phyloP scores from a whole-genome alignment of 1,140 invertebrate species.

The Thaumetopoea pityocampa region DNA sequence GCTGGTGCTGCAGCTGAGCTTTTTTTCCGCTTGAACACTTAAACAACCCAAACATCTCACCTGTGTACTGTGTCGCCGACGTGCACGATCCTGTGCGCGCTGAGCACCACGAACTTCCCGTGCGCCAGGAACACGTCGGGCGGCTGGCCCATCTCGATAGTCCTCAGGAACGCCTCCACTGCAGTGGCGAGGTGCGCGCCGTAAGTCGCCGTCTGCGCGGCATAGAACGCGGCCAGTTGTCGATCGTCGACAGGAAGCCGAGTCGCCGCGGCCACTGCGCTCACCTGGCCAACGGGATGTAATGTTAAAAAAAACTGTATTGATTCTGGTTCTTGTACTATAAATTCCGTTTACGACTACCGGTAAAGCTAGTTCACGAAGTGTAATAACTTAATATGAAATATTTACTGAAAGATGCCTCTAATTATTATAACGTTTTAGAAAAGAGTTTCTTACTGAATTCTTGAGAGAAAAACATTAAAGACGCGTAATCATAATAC shows the following conservation, averaged over 20 bases:
- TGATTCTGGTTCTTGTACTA: too few species aligned
- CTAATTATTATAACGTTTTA: too few species aligned
- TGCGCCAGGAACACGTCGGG: conserved; percentile 95
- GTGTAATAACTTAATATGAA: too few species aligned
- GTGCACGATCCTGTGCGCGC: conserved; percentile 93
- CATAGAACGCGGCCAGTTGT: conserved; percentile 91
- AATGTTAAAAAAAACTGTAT: too few species aligned
- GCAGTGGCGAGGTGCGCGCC: conserved; percentile 90
- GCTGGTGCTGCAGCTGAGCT: too few species aligned
- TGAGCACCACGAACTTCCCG: conserved; percentile 94
- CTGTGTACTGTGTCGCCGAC: conserved; percentile 93
- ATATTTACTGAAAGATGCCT: too few species aligned
- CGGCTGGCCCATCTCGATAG: conserved; percentile 94
- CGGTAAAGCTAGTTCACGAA: too few species aligned
- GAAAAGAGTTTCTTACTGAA: too few species aligned
- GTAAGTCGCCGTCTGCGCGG: conserved; percentile 88
- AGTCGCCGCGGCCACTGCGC: conserved; percentile 71
- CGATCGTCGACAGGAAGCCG: conserved; percentile 86
- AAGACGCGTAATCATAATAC: too few species aligned
- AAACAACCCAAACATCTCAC: conserved; percentile 19
- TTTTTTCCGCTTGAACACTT: too few species aligned
- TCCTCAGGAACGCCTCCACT: conserved; percentile 93
- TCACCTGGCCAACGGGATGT: conserved; percentile 40
- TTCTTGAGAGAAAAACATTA: too few species aligned
- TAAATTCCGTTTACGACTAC: too few species aligned